These are phyloP conservation scores for Leptinotarsa tumamoca DNA, from an alignment of 2,888 invertebrate genomes.

Conservation along the genomic window DNA sequence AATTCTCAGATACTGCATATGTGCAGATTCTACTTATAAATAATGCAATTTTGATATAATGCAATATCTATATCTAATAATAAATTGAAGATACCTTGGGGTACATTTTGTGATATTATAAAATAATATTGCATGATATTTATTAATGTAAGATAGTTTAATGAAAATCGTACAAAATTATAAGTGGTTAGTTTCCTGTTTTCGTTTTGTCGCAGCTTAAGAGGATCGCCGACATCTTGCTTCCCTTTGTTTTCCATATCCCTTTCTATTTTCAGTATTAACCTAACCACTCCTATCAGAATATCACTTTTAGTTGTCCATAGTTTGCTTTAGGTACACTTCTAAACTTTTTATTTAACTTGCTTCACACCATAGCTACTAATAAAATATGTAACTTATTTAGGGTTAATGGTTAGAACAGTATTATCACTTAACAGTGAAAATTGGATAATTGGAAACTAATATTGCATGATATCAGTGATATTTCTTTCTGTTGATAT, in stretches of 20 bases:
- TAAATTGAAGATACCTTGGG: too few relatives aligned
- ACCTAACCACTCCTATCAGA: slow-evolving; percentile 36
- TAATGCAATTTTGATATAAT: too few relatives aligned
- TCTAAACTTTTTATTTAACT: slow-evolving; percentile 48
- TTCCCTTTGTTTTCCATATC: slow-evolving; percentile 62
- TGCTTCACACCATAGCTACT: slow-evolving; percentile 47
- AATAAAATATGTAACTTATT: slow-evolving; percentile 42
- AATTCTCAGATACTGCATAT: too few relatives aligned
- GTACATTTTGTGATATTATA: slow-evolving; percentile 1
- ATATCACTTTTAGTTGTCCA: slow-evolving; percentile 47
- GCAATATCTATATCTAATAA: too few relatives aligned
- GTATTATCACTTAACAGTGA: slow-evolving; percentile 42
- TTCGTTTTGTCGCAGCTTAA: slow-evolving; percentile 72
- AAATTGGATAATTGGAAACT: slow-evolving; percentile 39
- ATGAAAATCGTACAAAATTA: slow-evolving; percentile 34
- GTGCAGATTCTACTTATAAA: too few relatives aligned
- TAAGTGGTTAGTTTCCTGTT: slow-evolving; percentile 66
- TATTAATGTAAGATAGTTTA: slow-evolving; percentile 23
- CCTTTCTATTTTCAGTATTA: slow-evolving; percentile 42
- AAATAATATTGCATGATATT: slow-evolving; percentile 29
- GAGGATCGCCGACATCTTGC: slow-evolving; percentile 70
- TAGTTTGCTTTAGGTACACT: slow-evolving; percentile 45
- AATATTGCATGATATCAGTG: slow-evolving; percentile 46
- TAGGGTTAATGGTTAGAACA: slow-evolving; percentile 45
- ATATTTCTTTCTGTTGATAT: slow-evolving; percentile 43